Evolutionary conservation across 2,888 invertebrate species (phyloP).

Genomic region (Heliconius ethilla): DNA sequence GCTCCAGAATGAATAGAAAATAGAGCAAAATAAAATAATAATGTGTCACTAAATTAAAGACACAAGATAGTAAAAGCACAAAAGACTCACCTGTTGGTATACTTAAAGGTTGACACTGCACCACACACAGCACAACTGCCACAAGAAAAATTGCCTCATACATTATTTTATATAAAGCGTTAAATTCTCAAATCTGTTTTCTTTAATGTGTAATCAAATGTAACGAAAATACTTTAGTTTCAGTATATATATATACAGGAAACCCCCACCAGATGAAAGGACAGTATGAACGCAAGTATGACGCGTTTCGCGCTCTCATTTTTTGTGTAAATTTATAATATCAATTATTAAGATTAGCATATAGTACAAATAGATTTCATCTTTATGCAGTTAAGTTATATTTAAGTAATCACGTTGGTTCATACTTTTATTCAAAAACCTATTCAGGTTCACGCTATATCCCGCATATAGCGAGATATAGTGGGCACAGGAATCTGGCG

Average conservation of each 20-base stretch:
- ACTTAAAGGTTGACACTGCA: conserved; percentile 55
- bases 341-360: conserved; percentile 41
- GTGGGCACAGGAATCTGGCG: background rate
- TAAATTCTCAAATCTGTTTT: background rate
- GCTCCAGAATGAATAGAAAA: background rate
- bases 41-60: background rate
- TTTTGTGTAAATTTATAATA: conserved; percentile 51
- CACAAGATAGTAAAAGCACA: background rate
- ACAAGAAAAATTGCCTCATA: conserved; percentile 48
- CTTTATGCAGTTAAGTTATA: background rate
- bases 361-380: background rate
- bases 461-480: background rate
- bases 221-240: background rate
- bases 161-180: conserved; percentile 28
- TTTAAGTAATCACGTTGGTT: background rate
- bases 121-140: conserved; percentile 47
- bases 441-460: background rate
- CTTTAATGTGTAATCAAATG: background rate
- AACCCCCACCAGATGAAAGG: conserved; percentile 37
- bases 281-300: conserved; percentile 21
- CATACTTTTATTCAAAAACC: background rate
- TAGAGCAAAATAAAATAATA: background rate
- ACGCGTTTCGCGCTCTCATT: conserved; percentile 49
- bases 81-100: conserved; percentile 49
- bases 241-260: conserved; percentile 41